A percentile compares a stretch with the other conserved stretches of the same genome.
These are phyloP conservation scores for Myathropa florea DNA, from an alignment of 2,888 invertebrate species.

Conservation along the genomic window DNA sequence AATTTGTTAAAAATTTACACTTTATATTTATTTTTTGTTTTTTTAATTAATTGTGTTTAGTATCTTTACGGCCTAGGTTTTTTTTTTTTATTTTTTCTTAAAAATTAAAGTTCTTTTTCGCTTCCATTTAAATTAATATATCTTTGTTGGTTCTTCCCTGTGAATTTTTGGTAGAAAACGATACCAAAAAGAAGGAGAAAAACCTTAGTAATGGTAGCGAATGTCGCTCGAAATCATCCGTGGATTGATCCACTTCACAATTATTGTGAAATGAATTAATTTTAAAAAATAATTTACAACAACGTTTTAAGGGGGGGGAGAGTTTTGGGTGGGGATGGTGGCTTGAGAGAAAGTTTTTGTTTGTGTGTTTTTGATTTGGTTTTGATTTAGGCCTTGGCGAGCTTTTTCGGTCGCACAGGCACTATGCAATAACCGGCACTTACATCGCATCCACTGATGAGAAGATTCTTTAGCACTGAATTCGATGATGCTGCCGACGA, in stretches of 20 bases:
- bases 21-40: slow-evolving; percentile 7
- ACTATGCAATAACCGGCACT: slow-evolving; percentile 95
- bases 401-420: slow-evolving; percentile 84
- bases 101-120: slow-evolving; percentile 53
- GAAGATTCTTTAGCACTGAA: slow-evolving; percentile 93
- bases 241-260: slow-evolving; percentile 62
- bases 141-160: slow-evolving; percentile 11
- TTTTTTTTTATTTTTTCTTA: slow-evolving; percentile 7
- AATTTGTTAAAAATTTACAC: slow-evolving; percentile 62
- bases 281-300: slow-evolving; percentile 55
- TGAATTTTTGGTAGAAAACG: slow-evolving; percentile 57
- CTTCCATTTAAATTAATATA: slow-evolving; percentile 41
- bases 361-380: background rate
- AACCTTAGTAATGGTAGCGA: slow-evolving; percentile 54
- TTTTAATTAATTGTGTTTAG: background rate
- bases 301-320: slow-evolving; percentile 15
- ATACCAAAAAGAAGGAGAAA: slow-evolving; percentile 41
- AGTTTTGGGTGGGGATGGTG: slow-evolving; percentile 24
- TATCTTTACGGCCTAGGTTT: slow-evolving; percentile 2
- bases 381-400: slow-evolving; percentile 79
- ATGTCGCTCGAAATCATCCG: slow-evolving; percentile 69
- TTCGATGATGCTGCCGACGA: slow-evolving; percentile 74
- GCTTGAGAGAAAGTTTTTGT: slow-evolving; percentile 22
- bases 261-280: slow-evolving; percentile 60
- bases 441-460: slow-evolving; percentile 97